Evolutionary conservation across 2,888 invertebrate species (phyloP), one percentile per base, ranked within the genome.

Genomic region (Eupelmus urozonus): DNA sequence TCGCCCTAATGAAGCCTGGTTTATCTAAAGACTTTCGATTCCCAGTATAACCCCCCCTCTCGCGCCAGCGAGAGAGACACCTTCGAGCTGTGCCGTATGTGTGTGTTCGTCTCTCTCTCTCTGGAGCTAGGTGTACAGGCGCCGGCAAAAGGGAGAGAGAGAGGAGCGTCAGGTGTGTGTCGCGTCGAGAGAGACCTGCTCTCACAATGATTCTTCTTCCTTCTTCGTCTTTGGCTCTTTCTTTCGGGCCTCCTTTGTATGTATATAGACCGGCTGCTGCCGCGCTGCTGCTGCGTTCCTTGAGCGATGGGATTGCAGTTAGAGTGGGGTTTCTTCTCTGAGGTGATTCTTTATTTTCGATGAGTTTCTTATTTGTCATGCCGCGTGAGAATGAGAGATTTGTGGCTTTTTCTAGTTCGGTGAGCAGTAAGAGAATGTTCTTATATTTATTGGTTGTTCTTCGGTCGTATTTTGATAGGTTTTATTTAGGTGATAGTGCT

Each of bases 1-100:
- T 87, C 87, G 88, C 86, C 87, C 89, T 89, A 89, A 89, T 89
- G 89, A 89, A 89, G 89, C 86, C 87, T 88, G 88, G 85, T 89
- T 89, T 89, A 89, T 89, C 89, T 89, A 87, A 87, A 87, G 88
- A 86, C 87, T 88, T 87, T 89, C 89, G 89, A 89, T 89, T 89
- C 89, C 85, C 87, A 88, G 89, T 89, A 89, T 88, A 88, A 82
- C 42, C 18, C 7, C 40, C 40, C 62, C 53, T 27, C 73, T 16
- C 27, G 20, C 25, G 11, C 45, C 13, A 9, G 2, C 23, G 84
- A n/a, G 85, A 85, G 87, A 78, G 86, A 89, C 88, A 89, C 89
- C 89, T 89, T 86, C 85, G 84, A n/a, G n/a, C 85, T 86, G 87
- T 88, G 87, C 87, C 87, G 87, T 34, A 45, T 53, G 20, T 16